Evolutionary conservation across 37 sponge, comb jelly and placozoan genomes (phyloP).

Genomic region (Halichondria panicea): DNA sequence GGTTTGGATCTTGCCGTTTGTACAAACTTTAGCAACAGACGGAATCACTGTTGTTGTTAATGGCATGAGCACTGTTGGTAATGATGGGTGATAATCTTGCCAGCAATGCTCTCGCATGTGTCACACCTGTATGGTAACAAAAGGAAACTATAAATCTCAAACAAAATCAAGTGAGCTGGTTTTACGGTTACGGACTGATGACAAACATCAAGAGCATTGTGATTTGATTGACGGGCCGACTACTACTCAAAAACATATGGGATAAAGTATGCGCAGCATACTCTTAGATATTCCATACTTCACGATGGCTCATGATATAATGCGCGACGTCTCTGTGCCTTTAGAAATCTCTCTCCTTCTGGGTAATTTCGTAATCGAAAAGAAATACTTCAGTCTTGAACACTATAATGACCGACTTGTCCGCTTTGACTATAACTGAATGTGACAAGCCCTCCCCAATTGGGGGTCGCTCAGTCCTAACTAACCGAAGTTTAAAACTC

Average conservation of each 20-base stretch:
- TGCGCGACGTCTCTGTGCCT: slow-evolving; percentile 56
- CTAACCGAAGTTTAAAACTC: too few species aligned
- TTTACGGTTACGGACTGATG: not conserved
- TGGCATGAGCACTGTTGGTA: slow-evolving; percentile 20
- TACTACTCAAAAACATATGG: slow-evolving; percentile 54
- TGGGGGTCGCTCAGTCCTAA: too few species aligned
- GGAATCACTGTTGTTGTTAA: too few species aligned
- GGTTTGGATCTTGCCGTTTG: slow-evolving; percentile 24
- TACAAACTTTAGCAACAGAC: too few species aligned
- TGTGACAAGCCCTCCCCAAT: too few species aligned
- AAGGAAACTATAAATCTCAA: not conserved
- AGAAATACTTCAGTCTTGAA: slow-evolving; percentile 11
- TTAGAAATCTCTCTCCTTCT: slow-evolving; percentile 21
- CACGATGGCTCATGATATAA: slow-evolving; percentile 41
- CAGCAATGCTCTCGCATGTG: slow-evolving; percentile 31
- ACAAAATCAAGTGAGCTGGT: not conserved
- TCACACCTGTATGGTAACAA: slow-evolving; percentile 14
- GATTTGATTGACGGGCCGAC: slow-evolving; percentile 20
- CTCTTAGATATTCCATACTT: slow-evolving; percentile 6
- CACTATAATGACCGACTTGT: slow-evolving; percentile 10
- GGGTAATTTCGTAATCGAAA: not conserved
- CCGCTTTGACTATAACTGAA: slow-evolving; percentile 19
- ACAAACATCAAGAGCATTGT: slow-evolving; percentile 24
- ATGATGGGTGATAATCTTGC: slow-evolving; percentile 41
- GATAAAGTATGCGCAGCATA: slow-evolving; percentile 2